phyloP scores from a whole-genome alignment of 2,797 vertebrate species.

The Eulemur coronatus region DNA sequence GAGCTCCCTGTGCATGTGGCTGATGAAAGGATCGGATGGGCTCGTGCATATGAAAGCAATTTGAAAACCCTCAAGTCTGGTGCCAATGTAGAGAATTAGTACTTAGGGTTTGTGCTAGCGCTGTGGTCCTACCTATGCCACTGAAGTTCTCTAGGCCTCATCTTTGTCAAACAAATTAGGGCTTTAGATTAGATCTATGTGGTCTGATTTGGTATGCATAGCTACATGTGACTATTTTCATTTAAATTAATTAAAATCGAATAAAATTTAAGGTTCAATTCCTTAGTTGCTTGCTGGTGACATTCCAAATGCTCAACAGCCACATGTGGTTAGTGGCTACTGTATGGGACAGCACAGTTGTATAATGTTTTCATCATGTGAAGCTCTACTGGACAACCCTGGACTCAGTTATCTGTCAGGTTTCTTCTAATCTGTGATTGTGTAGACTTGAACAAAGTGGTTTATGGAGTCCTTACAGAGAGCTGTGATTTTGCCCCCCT shows the following conservation, averaged over 20 bases:
- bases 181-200: slow-evolving; percentile 7
- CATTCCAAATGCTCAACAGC: not conserved
- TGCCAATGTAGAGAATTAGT: not conserved
- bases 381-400: not conserved
- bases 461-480: not conserved
- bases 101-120: not conserved
- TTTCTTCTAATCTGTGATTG: not conserved
- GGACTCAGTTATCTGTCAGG: accelerated
- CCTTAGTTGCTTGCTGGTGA: not conserved
- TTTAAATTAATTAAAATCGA: slow-evolving; percentile 29
- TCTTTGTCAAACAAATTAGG: not conserved
- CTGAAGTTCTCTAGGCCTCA: not conserved
- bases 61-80: not conserved
- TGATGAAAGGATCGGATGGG: not conserved
- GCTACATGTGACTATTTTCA: not conserved
- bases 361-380: not conserved
- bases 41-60: not conserved
- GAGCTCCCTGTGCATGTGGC: not conserved
- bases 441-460: not conserved
- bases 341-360: not conserved
- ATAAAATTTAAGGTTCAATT: not conserved
- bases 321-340: not conserved
- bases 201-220: not conserved
- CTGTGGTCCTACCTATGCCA: not conserved
- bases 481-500: not conserved